Evolutionary conservation across 2,113 vertebrate species (phyloP).

Genomic region (Hypocryptadius cinnamomeus): DNA sequence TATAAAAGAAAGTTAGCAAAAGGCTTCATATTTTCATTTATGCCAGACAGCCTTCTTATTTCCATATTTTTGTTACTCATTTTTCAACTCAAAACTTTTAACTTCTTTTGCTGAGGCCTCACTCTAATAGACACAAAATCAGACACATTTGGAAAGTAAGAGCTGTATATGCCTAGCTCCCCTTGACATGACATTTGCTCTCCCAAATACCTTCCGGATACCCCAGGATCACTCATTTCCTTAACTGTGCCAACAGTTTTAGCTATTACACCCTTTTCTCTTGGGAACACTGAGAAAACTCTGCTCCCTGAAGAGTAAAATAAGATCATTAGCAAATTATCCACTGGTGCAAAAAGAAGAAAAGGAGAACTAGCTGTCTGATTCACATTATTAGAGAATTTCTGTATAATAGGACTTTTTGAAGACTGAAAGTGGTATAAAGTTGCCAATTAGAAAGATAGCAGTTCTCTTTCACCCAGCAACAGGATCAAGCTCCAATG

Average conservation of each 20-base stretch:
- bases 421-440: slow-evolving; percentile 29
- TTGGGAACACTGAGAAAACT: neutral
- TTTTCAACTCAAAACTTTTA: neutral
- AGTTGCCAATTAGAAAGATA: slow-evolving; percentile 40
- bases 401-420: slow-evolving; percentile 38
- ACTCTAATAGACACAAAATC: neutral
- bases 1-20: neutral
- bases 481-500: neutral
- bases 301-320: slow-evolving; percentile 21
- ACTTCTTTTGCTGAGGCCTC: neutral
- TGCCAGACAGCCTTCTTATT: neutral
- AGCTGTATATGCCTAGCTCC: neutral
- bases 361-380: neutral
- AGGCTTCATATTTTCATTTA: neutral
- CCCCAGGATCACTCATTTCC: neutral
- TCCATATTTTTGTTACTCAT: neutral
- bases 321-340: slow-evolving; percentile 46
- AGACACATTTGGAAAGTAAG: neutral
- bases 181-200: neutral
- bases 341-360: neutral
- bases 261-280: neutral
- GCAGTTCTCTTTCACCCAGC: neutral
- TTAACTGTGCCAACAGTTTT: neutral
- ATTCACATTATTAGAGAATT: slow-evolving; percentile 45
- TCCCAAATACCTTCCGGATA: neutral